Base-by-base conservation (phyloP, 2,888 invertebrate species). In the Corbicula japonica region DNA sequence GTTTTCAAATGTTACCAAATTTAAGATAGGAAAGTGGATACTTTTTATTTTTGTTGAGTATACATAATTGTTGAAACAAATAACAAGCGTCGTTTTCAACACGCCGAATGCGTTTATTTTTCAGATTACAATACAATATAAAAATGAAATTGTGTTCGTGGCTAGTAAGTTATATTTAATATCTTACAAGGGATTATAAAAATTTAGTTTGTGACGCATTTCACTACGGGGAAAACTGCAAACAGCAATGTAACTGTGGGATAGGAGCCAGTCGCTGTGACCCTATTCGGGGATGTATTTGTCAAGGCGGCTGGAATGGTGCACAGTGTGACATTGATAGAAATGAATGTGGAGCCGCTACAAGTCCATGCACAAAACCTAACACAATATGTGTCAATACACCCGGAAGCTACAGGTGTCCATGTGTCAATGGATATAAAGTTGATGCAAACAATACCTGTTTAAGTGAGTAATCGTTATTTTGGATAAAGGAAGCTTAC, bases 221-320 rank as follows among this genome's bases (percentile, higher is more conserved):
- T 21, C 74, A 68, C 38, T 82, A 60, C 35, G 82, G 84, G 18
- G 50, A 50, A n/a, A 80, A 74, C 50, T 85, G 84, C 71, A 46
- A 46, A n/a, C 52, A 62, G 12, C 52, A 34, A 18, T 85, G 84
- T 72, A 69, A 65, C 38, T 85, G 84, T 78, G 80, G 82, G 0
- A 34, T 61, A 6, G 84, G 84, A 18, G 54, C 70, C 3, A 30
- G 18, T 8, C 12, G 4, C 1, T 84, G 84, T 80, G 60, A 80
- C 26, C 46, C 71, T 6, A 58, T 73, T 0, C 48, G 23, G 1
- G 84, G 84, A 0, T 85, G 84, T 73, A 52, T 66, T 3, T 85
- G 84, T 78, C 50, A 54, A 1, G 21, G n/a, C 1, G 84, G 84
- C 1, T 85, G 84, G 84, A 58, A 26, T n/a, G 82, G 84, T 15